A percentile compares a stretch with the other conserved stretches of the same genome.
Evolutionary conservation across 1,140 invertebrate species (phyloP).

Genomic region (Diorhabda sublineata): DNA sequence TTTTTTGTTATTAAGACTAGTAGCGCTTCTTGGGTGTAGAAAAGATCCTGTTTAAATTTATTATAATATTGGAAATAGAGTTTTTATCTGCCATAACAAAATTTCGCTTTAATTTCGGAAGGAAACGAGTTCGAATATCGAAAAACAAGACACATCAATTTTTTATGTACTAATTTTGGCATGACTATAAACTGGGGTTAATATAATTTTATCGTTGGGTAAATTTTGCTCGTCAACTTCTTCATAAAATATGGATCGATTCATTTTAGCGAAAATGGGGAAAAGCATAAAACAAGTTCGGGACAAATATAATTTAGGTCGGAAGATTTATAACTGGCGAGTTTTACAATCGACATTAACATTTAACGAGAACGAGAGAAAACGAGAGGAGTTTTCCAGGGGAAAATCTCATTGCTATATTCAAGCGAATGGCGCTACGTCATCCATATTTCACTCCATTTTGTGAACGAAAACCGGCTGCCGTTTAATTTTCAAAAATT

Average conservation of each 20-base stretch:
- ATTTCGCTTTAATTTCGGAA: neutral
- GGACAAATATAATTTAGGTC: constrained; percentile 42
- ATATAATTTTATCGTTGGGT: constrained; percentile 31
- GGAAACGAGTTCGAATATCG: neutral
- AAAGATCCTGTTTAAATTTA: no score
- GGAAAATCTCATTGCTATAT: constrained; percentile 34
- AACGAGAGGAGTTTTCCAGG: constrained; percentile 22
- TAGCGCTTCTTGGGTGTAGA: no score
- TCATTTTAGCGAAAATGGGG: constrained; percentile 31
- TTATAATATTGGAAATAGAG: neutral
- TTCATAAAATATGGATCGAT: constrained; percentile 41
- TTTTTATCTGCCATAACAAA: neutral
- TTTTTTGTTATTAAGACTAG: no score
- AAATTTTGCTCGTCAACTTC: constrained; percentile 35
- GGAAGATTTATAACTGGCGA: constrained; percentile 41
- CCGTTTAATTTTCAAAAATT: no score
- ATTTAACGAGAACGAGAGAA: constrained; percentile 32
- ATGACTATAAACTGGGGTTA: constrained; percentile 16
- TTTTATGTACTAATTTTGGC: constrained; percentile 13
- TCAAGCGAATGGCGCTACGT: neutral
- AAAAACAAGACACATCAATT: constrained; percentile 7
- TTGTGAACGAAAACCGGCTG: neutral
- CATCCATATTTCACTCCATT: constrained; percentile 20
- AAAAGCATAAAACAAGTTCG: constrained; percentile 40
- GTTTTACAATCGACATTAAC: constrained; percentile 42